Evolutionary conservation across 1,140 invertebrate genomes (phyloP).

Genomic region (Heliconius nattereri): DNA sequence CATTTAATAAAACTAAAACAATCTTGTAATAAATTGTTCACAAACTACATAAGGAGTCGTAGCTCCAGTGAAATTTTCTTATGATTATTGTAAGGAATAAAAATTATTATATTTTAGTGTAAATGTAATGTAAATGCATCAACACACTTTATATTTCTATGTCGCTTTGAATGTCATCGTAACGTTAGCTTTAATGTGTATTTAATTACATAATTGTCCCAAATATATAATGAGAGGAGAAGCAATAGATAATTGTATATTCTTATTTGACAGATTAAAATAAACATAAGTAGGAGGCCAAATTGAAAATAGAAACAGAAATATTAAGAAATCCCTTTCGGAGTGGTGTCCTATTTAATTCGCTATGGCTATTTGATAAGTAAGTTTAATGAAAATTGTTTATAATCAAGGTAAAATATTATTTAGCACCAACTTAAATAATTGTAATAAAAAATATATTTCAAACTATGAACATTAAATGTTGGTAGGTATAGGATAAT

Average conservation of each 20-base stretch:
- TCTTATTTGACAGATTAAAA: not conserved
- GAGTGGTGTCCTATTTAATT: no score
- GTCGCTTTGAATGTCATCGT: constrained; percentile 74
- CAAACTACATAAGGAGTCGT: constrained; percentile 45
- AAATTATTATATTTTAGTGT: constrained; percentile 72
- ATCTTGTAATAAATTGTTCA: constrained; percentile 50
- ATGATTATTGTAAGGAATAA: constrained; percentile 78
- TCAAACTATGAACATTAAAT: constrained; percentile 26
- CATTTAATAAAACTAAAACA: not conserved
- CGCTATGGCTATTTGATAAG: no score
- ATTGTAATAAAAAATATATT: not conserved
- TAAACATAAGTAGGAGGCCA: not conserved
- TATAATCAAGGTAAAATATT: not conserved
- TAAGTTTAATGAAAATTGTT: no score
- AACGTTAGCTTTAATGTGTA: constrained; percentile 63
- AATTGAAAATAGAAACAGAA: not conserved
- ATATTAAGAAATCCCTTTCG: no score
- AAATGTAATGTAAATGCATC: constrained; percentile 68
- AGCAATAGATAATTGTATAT: not conserved
- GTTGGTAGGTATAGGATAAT: constrained; percentile 30
- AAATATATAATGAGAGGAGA: not conserved
- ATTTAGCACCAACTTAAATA: not conserved
- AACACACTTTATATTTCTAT: constrained; percentile 69
- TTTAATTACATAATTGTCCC: constrained; percentile 36
- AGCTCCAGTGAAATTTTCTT: constrained; percentile 70